phyloP scores from a whole-genome alignment of 2,113 vertebrate genomes.

The Charadrius vociferus region DNA sequence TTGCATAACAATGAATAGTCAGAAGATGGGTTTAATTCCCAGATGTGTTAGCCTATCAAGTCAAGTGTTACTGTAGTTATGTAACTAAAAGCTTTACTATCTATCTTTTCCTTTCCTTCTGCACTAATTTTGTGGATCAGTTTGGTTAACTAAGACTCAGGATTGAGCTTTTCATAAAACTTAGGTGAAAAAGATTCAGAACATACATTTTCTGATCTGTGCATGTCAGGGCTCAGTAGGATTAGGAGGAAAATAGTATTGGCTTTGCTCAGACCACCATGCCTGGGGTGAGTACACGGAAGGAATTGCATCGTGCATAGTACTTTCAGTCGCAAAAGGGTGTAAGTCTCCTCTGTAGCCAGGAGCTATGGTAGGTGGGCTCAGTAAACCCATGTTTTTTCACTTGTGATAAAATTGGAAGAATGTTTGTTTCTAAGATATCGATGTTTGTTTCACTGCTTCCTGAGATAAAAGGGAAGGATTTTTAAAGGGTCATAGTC shows the following conservation, averaged over 20 bases:
- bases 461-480: background rate
- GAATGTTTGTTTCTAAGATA: background rate
- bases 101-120: background rate
- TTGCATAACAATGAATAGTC: conserved; percentile 37
- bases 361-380: background rate
- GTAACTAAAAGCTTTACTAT: background rate
- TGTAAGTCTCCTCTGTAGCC: background rate
- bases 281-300: background rate
- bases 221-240: fast-evolving
- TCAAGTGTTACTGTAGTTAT: background rate
- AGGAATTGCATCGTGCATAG: background rate
- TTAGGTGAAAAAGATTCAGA: background rate
- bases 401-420: background rate
- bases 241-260: background rate
- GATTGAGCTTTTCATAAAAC: background rate
- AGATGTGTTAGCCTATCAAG: conserved; percentile 18
- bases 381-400: background rate
- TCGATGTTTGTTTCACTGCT: background rate
- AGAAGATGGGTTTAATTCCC: conserved; percentile 44
- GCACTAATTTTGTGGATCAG: background rate
- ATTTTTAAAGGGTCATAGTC: background rate
- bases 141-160: background rate
- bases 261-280: background rate
- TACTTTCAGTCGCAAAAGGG: fast-evolving
- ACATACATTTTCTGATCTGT: background rate